These are phyloP conservation scores for Anoplophora glabripennis DNA, from an alignment of 1,140 invertebrate species.

Conservation along the genomic window DNA sequence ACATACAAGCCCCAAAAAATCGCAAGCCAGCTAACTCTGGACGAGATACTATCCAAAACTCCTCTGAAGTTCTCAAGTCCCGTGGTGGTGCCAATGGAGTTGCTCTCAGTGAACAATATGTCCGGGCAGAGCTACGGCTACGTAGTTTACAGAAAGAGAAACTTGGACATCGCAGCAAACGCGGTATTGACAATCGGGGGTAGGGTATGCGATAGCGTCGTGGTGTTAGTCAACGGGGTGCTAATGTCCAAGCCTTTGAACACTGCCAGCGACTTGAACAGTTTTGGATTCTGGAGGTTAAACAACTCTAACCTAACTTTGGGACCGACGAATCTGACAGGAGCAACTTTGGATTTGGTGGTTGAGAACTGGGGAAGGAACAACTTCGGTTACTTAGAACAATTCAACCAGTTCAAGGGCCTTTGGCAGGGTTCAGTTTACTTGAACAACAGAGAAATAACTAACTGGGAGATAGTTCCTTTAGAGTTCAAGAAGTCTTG, in stretches of 20 bases:
- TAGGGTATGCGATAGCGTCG: slow-evolving; percentile 53
- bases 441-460: slow-evolving; percentile 47
- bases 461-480: slow-evolving; percentile 53
- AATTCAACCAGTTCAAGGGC: slow-evolving; percentile 55
- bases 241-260: slow-evolving; percentile 44
- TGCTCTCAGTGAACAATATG: slow-evolving; percentile 52
- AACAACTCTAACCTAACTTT: slow-evolving; percentile 38
- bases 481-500: slow-evolving; percentile 54
- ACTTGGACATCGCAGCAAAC: slow-evolving; percentile 31
- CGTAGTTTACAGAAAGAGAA: slow-evolving; percentile 51
- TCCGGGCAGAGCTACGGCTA: slow-evolving; percentile 61
- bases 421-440: slow-evolving; percentile 50
- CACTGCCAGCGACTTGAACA: slow-evolving; percentile 37
- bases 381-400: slow-evolving; percentile 54
- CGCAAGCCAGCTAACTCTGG: slow-evolving; percentile 36
- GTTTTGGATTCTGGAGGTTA: slow-evolving; percentile 51
- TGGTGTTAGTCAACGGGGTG: slow-evolving; percentile 51
- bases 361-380: slow-evolving; percentile 61
- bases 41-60: slow-evolving; percentile 28
- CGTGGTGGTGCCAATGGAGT: slow-evolving; percentile 54
- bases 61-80: slow-evolving; percentile 23
- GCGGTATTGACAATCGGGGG: slow-evolving; percentile 48
- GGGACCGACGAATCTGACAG: neutral
- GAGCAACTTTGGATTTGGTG: slow-evolving; percentile 53
- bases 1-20: slow-evolving; percentile 38